A percentile compares a stretch with the other conserved stretches of the same genome.
Evolutionary conservation across 2,888 invertebrate species (phyloP).

Genomic region (Hydropsyche betteni): DNA sequence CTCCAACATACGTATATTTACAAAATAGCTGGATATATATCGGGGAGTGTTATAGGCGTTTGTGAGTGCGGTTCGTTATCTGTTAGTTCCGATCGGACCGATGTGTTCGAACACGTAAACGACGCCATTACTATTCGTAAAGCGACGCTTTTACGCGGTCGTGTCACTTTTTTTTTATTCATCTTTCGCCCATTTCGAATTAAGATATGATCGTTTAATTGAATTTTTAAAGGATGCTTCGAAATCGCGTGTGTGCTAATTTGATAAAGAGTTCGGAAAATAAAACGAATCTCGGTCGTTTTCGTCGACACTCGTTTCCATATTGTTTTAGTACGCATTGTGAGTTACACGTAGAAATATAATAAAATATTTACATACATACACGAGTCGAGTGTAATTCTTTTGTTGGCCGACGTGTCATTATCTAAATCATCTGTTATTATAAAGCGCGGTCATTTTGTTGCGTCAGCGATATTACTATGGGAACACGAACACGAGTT

Average conservation of each 20-base stretch:
- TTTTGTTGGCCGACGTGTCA: conserved; percentile 7
- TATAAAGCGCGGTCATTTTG: conserved; percentile 24
- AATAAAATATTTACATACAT: too few relatives aligned
- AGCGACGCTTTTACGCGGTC: background rate
- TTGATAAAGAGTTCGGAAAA: background rate
- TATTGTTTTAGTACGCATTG: too few relatives aligned
- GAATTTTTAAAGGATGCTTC: background rate
- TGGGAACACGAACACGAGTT: conserved; percentile 20
- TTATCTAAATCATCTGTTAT: conserved; percentile 29
- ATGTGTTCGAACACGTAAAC: conserved; percentile 47
- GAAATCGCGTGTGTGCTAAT: background rate
- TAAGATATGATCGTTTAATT: background rate
- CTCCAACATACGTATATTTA: too few relatives aligned
- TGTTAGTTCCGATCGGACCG: conserved; percentile 27
- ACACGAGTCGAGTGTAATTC: background rate
- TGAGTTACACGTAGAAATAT: too few relatives aligned
- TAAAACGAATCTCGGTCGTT: too few relatives aligned
- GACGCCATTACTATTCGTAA: conserved; percentile 42
- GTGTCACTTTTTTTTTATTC: background rate
- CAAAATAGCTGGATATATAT: too few relatives aligned
- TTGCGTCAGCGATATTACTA: conserved; percentile 19
- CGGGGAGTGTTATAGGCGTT: too few relatives aligned
- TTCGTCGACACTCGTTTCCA: too few relatives aligned
- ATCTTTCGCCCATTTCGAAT: background rate
- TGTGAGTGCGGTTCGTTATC: conserved; percentile 9